Conservation (phyloP, 2,797 vertebrate species). For the Mormyrops attenuatus region DNA sequence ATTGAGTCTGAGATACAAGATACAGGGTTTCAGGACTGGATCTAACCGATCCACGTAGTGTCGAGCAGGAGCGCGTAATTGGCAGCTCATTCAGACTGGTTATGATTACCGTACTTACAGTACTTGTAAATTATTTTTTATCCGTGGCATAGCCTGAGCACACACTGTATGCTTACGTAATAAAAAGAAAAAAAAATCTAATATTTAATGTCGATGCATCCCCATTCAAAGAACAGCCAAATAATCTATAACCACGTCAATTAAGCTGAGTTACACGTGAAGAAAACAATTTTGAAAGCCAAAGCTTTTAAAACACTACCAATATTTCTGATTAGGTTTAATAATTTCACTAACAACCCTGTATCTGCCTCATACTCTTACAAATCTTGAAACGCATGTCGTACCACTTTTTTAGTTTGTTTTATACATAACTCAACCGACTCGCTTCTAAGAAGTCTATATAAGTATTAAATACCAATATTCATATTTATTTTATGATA, state of each 20-base stretch:
- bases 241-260: conserved; percentile 13
- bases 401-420: conserved; percentile 43
- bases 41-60: conserved; percentile 16
- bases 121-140: neutral
- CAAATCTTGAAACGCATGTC: conserved; percentile 42
- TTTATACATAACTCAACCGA: conserved; percentile 45
- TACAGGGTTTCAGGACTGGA: conserved; percentile 27
- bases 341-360: conserved; percentile 30
- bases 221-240: neutral
- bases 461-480: conserved; percentile 33
- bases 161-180: neutral
- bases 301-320: neutral
- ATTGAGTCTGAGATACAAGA: conserved; percentile 38
- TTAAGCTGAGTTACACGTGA: neutral
- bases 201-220: neutral
- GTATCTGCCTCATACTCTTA: conserved; percentile 44
- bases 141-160: neutral
- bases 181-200: neutral
- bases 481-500: conserved; percentile 51
- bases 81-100: conserved; percentile 9
- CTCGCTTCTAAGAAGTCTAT: conserved; percentile 33
- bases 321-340: conserved; percentile 16
- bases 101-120: conserved; percentile 14
- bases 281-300: neutral
- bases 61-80: neutral